Conservation (phyloP, 37 sponge, comb jelly and placozoan species). For the Axinella damicornis region DNA sequence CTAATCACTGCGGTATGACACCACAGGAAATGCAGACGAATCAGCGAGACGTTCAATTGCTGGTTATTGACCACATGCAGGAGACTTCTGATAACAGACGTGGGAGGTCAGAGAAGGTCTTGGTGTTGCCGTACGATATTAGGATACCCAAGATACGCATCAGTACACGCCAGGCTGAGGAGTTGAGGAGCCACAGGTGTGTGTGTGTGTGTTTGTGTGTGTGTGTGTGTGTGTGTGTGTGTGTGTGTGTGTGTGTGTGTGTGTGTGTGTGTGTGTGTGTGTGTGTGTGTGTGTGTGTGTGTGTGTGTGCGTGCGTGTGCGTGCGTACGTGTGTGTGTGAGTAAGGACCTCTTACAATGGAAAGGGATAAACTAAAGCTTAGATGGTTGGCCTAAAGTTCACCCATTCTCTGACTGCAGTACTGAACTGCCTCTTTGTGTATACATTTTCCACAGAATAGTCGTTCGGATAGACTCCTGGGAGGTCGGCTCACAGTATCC, state of each 20-base stretch:
- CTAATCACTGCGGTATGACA: too few species aligned
- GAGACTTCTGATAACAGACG: not conserved
- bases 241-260: constrained; percentile 36
- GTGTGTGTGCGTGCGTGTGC: constrained; percentile 20
- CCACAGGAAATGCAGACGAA: too few species aligned
- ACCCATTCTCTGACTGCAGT: not conserved
- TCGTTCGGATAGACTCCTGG: constrained; percentile 81
- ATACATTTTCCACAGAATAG: constrained; percentile 45
- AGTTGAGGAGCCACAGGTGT: constrained; percentile 64
- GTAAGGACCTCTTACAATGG: too few species aligned
- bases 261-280: constrained; percentile 39
- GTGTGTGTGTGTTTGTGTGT: constrained; percentile 32
- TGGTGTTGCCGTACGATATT: constrained; percentile 77
- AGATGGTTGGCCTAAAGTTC: not conserved
- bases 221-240: constrained; percentile 44
- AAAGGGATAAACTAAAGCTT: too few species aligned
- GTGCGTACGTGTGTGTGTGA: too few species aligned
- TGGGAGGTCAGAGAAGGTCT: constrained; percentile 52
- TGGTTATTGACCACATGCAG: not conserved
- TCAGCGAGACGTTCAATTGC: too few species aligned
- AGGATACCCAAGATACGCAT: constrained; percentile 76
- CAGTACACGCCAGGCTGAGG: constrained; percentile 61
- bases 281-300: constrained; percentile 41
- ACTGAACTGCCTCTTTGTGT: not conserved
- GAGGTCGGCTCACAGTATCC: constrained; percentile 70